Evolutionary conservation across 2,797 vertebrate species (phyloP), one percentile per base, ranked within the genome.

Genomic region (Sandelia bainsii): DNA sequence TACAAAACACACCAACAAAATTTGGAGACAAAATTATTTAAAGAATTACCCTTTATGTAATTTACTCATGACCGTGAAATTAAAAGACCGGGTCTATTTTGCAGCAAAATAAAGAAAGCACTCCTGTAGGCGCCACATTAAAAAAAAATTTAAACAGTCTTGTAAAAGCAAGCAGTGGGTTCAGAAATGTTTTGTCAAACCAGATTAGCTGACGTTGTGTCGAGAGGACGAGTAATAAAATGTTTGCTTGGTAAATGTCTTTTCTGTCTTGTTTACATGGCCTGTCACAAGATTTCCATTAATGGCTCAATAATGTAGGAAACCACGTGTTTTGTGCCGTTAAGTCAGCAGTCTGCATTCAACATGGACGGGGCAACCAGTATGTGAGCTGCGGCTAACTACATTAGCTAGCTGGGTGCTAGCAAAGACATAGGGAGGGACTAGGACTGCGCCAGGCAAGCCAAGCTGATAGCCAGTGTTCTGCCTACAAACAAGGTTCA

Each of bases 231-330:
- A 8, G 51, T 42, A 62, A 20, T 37, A 54, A 72, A 12, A 29
- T 78, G 48, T 74, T 72, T 61, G 71, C 56, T 76, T 39, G n/a
- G 62, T 52, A 53, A 32, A 58, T 53, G 48, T 72, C 71, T 71
- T 48, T 3, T 17, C 48, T 51, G 37, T 6, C 52, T 69, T 87
- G 84, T 90, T 91, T 87, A 85, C 84, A 81, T 75, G 77, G 17
- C n/a, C 56, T 75, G 89, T 93, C 92, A 93, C 89, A 89, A 89
- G 93, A 87, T 84, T 77, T 82, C 80, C 86, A 91, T 90, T 88
- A 90, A 84, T 75, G 88, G 78, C 72, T 90, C 84, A 87, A 87
- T 90, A 90, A 88, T 89, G 87, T 73, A 65, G 72, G 75, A 71
- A 87, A 85, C 84, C 89, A 90, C 89, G 91, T 93, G 92, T 81